Evolutionary conservation across 2,888 invertebrate genomes (phyloP), one percentile per base, ranked within the genome.

Genomic region (Ornithoptera alexandrae): DNA sequence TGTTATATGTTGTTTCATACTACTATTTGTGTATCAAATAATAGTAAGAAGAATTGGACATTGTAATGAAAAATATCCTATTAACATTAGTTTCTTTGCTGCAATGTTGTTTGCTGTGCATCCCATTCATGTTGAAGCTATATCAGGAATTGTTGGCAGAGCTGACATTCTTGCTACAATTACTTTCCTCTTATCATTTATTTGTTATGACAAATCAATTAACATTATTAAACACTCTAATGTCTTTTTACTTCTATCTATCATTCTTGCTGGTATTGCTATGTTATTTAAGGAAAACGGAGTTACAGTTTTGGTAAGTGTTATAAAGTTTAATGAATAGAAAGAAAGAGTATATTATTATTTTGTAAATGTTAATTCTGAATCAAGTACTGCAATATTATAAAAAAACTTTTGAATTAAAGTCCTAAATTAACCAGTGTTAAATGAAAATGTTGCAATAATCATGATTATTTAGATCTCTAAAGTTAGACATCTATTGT

Each of bases 211-310:
- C n/a, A 82, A 83, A 76, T 77, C 85, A 20, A 76, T 81, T 56
- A 77, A 72, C 46, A 77, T 70, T 67, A 71, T 67, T 42, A 76
- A 39, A 70, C 72, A 63, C 64, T 76, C 69, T 36, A 78, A 76
- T 68, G 22, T 81, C 0, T 83, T 79, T 78, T 77, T 90, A 71
- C 8, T 81, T 36, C 63, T 77, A 59, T 88, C 88, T 72, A 81
- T 94, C 64, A 57, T 93, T 42, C 81, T 94, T 62, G 92, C 94
- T 71, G 88, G 90, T 36, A 81, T 94, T 62, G 96, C 97, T 66
- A 96, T 97, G 90, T 89, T 98, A n/a, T 97, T 95, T 83, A 99
- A 99, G 86, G 99, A 99, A 88, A 98, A 97, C 85, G 98, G 98
- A 42, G 95, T 99, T 57, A 97, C 97, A 67, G 95, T 96, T 70